Conservation (phyloP, 2,797 vertebrate species). For the Silurus lanzhouensis region DNA sequence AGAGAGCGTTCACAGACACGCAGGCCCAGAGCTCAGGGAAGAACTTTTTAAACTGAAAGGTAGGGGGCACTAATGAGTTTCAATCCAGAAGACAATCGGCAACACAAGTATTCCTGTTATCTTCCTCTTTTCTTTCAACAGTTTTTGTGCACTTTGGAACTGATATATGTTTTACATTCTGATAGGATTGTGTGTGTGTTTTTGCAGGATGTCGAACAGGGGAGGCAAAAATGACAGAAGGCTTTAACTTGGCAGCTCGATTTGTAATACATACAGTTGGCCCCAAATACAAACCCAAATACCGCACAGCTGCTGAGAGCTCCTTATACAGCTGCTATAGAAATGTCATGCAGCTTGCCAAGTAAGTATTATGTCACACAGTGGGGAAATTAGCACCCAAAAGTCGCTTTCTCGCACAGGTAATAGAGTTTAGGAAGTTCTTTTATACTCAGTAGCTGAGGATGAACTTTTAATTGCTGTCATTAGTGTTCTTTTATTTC, state of each 20-base stretch:
- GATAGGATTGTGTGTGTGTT: neutral
- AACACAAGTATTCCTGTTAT: neutral
- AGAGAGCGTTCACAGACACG: slow-evolving; percentile 86
- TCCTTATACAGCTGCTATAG: slow-evolving; percentile 96
- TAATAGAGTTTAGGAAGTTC: neutral
- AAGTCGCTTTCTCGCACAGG: neutral
- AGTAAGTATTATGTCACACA: slow-evolving; percentile 71
- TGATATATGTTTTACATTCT: neutral
- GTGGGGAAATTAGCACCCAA: slow-evolving; percentile 11
- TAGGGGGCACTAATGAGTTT: slow-evolving; percentile 57
- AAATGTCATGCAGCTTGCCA: slow-evolving; percentile 88
- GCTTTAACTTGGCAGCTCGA: slow-evolving; percentile 90
- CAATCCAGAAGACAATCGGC: neutral
- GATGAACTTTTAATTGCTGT: neutral
- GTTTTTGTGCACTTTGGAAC: neutral
- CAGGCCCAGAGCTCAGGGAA: slow-evolving; percentile 87
- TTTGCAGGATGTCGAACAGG: slow-evolving; percentile 91
- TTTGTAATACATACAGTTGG: slow-evolving; percentile 98
- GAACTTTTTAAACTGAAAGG: slow-evolving; percentile 96
- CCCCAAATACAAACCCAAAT: slow-evolving; percentile 93
- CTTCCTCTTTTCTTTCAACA: neutral
- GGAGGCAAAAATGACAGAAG: slow-evolving; percentile 94
- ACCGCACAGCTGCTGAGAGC: slow-evolving; percentile 93
- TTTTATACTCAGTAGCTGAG: neutral
- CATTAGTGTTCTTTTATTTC: neutral